Base-by-base conservation (phyloP, 1,140 invertebrate species). In the Drosophila saltans region DNA sequence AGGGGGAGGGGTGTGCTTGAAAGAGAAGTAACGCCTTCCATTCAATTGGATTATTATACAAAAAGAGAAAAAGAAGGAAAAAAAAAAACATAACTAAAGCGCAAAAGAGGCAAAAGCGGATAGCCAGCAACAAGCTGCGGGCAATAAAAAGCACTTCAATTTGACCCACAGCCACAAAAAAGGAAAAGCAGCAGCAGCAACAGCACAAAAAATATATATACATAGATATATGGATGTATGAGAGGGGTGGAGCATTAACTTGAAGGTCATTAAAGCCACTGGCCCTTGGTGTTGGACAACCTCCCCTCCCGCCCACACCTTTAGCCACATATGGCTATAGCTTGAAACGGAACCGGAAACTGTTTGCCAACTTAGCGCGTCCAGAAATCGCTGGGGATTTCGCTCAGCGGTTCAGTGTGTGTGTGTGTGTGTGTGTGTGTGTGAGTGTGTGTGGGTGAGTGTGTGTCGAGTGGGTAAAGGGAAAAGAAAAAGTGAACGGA, bases 101-200 rank as follows among this genome's bases (percentile, higher is more conserved):
- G 40, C 28, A 24, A 67, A 67, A 72, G 62, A 61, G 33, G 36
- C 57, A 11, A 16, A 41, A 36, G 67, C 16, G 72, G 21, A 74
- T 60, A 41, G 74, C 65, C 78, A 76, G 84, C 84, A 88, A 89
- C 84, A 89, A 89, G 80, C 84, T 83, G 74, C 75, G 80, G 84
- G 84, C 84, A 84, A 89, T 89, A 89, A 89, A 89, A 89, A 89
- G 74, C 84, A 88, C 84, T 88, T 89, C 84, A 88, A 88, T 89
- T 88, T 89, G 84, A 88, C 84, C 84, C 84, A 82, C 67, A 89
- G 67, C 43, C 66, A 60, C 60, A 66, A 58, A 63, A 58, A 74
- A 66, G 40, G 24, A 52, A 6, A 60, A 45, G 24, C 40, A 61
- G 21, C 63, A 60, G 21, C 28, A 45, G 24, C 40, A 61, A 11